Base-by-base conservation (phyloP, 2,113 vertebrate genomes). In the Hymenochirus boettgeri region DNA sequence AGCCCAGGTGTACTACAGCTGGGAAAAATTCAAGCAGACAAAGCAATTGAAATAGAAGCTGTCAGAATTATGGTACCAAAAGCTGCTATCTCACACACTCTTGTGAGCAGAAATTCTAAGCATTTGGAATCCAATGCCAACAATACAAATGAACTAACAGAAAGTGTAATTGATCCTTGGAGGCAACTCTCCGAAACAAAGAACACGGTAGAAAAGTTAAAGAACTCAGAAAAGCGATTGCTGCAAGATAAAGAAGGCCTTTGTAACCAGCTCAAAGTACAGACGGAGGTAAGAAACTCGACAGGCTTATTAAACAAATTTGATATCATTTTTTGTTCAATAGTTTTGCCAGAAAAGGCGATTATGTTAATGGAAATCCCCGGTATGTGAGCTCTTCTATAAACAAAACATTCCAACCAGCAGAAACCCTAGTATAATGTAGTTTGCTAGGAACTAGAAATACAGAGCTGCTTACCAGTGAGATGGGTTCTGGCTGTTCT, bases 171-270 rank as follows among this genome's bases (percentile, higher is more conserved):
- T n/a, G 87, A 88, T 57, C 78, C 85, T 1, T 82, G 76, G 37
- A 90, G 86, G 37, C 85, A 91, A 61, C 78, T 87, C 7, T 73
- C 59, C 23, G 94, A 97, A 70, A 82, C 90, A 73, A 93, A 85
- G 83, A 85, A 65, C 59, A 58, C 79, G 21, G 25, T 96, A 31
- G 86, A 92, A 77, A 98, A 95, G 76, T 83, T 97, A 47, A 89
- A 89, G 75, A 94, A 90, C 79, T 96, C 96, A 9, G 95, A 99
- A 71, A 91, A 85, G 56, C 84, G 91, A 25, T 79, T 98, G 35
- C 75, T 98, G n/a, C 93, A 97, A 79, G 96, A 98, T 77, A 98
- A 93, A 62, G 96, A 98, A 79, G 95, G 95, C 4, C 92, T 98
- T 31, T 91, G 78, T 12, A 99, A 97, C 74, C 96, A 98, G 82